Percentiles rank a stretch among this genome's conserved stretches.
phyloP scores from a whole-genome alignment of 2,797 vertebrate genomes.

The Microhierax caerulescens region DNA sequence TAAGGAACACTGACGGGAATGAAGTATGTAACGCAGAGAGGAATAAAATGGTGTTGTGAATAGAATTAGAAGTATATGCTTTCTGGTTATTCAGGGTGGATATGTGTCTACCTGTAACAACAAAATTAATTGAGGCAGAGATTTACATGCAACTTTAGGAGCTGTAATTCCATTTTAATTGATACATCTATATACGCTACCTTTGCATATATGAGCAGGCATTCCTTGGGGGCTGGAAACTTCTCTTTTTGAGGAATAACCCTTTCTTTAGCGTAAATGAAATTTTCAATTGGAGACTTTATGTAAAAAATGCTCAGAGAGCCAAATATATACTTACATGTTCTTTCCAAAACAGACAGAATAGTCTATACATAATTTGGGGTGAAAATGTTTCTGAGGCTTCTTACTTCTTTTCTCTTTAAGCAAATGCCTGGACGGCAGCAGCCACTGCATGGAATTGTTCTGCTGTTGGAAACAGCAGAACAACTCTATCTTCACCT shows the following conservation, averaged over 20 bases:
- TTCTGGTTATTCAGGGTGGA: background rate
- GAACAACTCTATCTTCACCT: background rate
- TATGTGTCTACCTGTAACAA: background rate
- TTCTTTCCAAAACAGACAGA: background rate
- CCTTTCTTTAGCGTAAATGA: background rate
- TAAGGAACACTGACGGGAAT: background rate
- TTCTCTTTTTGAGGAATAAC: background rate
- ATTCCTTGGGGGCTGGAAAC: background rate
- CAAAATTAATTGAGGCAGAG: background rate
- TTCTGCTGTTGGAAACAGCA: background rate
- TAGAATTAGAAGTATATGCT: background rate
- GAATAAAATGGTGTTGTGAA: background rate
- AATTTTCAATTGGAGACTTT: background rate
- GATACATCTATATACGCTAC: background rate
- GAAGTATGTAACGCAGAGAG: background rate
- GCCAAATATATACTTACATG: background rate
- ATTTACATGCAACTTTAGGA: background rate
- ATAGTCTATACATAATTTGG: background rate
- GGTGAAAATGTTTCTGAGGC: background rate
- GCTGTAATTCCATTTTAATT: background rate
- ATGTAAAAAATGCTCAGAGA: background rate
- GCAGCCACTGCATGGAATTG: background rate
- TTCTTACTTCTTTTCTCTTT: background rate
- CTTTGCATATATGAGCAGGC: background rate
- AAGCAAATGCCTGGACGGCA: background rate